phyloP scores from a whole-genome alignment of 2,113 vertebrate species.

The Pterocles orientalis region DNA sequence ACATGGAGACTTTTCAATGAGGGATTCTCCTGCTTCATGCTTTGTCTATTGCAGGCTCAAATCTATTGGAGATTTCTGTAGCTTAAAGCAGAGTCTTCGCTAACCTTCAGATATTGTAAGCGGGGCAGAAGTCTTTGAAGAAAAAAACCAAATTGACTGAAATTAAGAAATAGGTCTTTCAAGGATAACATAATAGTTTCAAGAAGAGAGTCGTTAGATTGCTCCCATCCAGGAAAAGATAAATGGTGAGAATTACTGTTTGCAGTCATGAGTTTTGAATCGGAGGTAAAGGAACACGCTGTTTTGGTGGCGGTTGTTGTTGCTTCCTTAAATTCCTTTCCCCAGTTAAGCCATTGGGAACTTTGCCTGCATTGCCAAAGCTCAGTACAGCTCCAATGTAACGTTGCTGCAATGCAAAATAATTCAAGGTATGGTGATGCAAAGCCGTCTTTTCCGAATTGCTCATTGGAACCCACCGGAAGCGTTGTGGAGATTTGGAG shows the following conservation, averaged over 20 bases:
- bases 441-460: not conserved
- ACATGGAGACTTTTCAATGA: not conserved
- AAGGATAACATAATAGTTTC: not conserved
- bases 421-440: fast-evolving
- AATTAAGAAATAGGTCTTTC: not conserved
- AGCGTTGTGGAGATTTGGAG: fast-evolving
- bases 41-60: not conserved
- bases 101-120: not conserved
- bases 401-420: not conserved
- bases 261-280: fast-evolving
- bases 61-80: not conserved
- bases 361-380: not conserved
- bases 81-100: not conserved
- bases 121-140: not conserved
- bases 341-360: not conserved
- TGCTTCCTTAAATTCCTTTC: not conserved
- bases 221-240: not conserved
- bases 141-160: not conserved
- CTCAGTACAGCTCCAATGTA: not conserved
- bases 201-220: not conserved
- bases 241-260: not conserved
- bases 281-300: not conserved
- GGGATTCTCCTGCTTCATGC: not conserved
- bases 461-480: not conserved
- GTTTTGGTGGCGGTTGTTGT: not conserved